Evolutionary conservation across 2,888 invertebrate genomes (phyloP).

Genomic region (Matsumyia berberina): DNA sequence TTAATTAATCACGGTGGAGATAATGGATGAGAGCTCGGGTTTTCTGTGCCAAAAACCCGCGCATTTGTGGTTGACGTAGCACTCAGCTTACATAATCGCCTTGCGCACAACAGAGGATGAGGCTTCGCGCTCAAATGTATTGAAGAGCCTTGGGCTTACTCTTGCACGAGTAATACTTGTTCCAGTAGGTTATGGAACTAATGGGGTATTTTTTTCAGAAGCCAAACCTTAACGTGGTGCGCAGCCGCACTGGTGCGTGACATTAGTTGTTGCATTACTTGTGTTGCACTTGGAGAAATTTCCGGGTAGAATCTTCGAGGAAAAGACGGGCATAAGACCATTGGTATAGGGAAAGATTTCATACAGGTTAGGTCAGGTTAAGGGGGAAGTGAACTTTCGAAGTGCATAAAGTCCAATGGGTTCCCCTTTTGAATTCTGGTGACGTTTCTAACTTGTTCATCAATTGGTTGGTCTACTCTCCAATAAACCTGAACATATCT

Average conservation of each 20-base stretch:
- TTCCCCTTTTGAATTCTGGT: too few relatives aligned
- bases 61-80: neutral
- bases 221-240: neutral
- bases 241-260: neutral
- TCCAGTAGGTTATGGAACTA: conserved; percentile 32
- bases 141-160: conserved; percentile 6
- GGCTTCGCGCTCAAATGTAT: neutral
- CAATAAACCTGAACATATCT: too few relatives aligned
- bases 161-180: conserved; percentile 4
- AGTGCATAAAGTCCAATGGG: too few relatives aligned
- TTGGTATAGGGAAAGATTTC: too few relatives aligned
- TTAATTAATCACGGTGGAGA: conserved; percentile 53
- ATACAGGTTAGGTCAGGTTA: too few relatives aligned
- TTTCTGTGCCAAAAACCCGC: conserved; percentile 13
- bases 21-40: neutral
- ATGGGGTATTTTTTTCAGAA: conserved; percentile 7
- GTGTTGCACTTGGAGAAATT: conserved; percentile 13
- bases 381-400: too few relatives aligned
- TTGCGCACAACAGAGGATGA: neutral
- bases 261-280: neutral
- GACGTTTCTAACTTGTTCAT: too few relatives aligned
- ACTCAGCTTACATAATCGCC: conserved; percentile 1
- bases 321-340: too few relatives aligned
- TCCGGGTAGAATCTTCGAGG: neutral
- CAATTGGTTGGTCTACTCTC: too few relatives aligned